Evolutionary conservation across 64 coral and sea anemone genomes (phyloP), one percentile per base, ranked within the genome.

Genomic region (Astreopora myriophthalma): DNA sequence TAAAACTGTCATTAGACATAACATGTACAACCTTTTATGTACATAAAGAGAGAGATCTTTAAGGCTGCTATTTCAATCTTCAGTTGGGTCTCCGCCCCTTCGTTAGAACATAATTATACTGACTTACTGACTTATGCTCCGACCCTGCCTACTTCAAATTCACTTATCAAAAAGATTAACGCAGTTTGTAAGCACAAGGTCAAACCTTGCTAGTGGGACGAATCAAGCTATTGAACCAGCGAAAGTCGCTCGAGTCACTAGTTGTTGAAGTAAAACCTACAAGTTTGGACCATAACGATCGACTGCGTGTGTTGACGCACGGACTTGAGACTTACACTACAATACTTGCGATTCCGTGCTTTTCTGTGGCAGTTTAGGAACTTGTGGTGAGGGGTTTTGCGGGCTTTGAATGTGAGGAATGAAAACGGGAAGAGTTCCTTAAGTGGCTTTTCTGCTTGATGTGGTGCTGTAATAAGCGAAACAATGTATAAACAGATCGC

Each of bases 151-250:
- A 39, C 57, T 83, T 64, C 65, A 65, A 57, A 83, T 83, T 83
- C 79, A 83, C 57, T 83, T 83, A 83, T 83, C 52, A 83, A 36
- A 64, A 65, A 83, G 79, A 83, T 83, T 83, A 82, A 39, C 57
- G 57, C 55, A 4, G 17, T 4, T n/a, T 33, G 23, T 83, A 83
- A 83, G 79, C 61, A 83, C 34, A 8, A 64, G 65, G 20, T 65
- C 57, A 83, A 83, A 83, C 79, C 64, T 58, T 20, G 48, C 76
- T 58, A 60, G 48, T 64, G 58, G 3, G n/a, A 83, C 30, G 61
- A 83, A 83, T 83, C 52, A n/a, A 83, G 52, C 5, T 10, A 32
- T 58, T 80, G 5, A 80, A 33, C 31, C 17, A 1, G 32, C 14
- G 20, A 65, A 63, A 83, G 61, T 55, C 51, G 10, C 35, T 38